Base-by-base conservation (phyloP, 2,797 vertebrate genomes). In the Sebastes diaconus region DNA sequence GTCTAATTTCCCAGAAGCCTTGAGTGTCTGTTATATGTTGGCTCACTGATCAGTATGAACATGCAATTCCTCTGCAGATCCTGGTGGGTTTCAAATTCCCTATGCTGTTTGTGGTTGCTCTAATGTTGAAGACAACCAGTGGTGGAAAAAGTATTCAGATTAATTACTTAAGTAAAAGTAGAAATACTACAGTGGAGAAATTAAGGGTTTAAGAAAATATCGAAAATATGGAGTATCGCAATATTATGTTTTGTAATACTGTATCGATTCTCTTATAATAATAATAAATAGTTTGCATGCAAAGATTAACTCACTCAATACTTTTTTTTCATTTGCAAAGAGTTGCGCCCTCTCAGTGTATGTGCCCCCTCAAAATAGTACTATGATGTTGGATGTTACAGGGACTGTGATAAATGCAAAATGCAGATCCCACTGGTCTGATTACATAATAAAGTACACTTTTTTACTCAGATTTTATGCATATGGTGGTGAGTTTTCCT, bases 1-100 rank as follows among this genome's bases (percentile, higher is more conserved):
- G 46, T 66, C 61, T 77, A 16, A 73, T 83, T 82, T 79, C 74
- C 68, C 73, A 59, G 68, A 74, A 77, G 69, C 50, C 66, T 59
- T 68, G 2, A 54, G 36, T 68, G 50, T n/a, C 50, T n/a, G 42
- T 27, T 68, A 8, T 29, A 16, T 69, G 68, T 65, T 55, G 30
- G 24, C 30, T 57, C 25, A 68, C 1, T 67, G 14, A 76, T 75
- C n/a, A 55, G 25, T n/a, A 16, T 10, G 58, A 80, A 60, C 50
- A 60, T 80, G 50, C 29, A 57, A 39, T 77, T 81, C 32, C 10
- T 60, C n/a, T 50, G 39, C 36, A 9, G 57, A 27, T 54, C 32
- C 24, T 22, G 54, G 9, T 73, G 12, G 7, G 6, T 18, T 57
- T 46, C 3, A 30, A 32, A 61, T 58, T 74, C 8, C 30, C 7